Evolutionary conservation across 2,888 invertebrate genomes (phyloP).

Genomic region (Pollenia angustigena): DNA sequence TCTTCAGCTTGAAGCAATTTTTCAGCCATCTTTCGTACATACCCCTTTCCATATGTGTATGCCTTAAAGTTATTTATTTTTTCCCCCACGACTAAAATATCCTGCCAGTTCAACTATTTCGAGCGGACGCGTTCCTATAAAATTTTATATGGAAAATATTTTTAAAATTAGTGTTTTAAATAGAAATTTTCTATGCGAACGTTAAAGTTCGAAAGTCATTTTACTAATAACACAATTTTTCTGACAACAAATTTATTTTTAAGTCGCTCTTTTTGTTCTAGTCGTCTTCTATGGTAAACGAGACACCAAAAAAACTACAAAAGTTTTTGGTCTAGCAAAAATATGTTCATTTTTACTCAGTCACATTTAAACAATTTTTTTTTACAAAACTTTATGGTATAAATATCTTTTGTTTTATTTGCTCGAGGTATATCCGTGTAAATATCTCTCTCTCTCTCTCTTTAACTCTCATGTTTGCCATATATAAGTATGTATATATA

Average conservation of each 20-base stretch:
- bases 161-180: no score
- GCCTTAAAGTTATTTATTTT: slow-evolving; percentile 19
- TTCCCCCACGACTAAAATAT: not conserved
- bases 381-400: slow-evolving; percentile 46
- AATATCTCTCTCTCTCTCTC: not conserved
- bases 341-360: slow-evolving; percentile 13
- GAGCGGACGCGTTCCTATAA: no score
- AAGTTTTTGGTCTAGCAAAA: not conserved
- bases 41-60: not conserved
- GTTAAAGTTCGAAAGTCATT: no score
- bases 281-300: not conserved
- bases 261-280: no score
- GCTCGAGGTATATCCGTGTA: not conserved
- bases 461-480: not conserved
- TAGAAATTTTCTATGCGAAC: no score
- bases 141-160: no score
- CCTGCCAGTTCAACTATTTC: no score
- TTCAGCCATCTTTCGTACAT: not conserved
- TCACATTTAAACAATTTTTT: not conserved
- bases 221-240: no score
- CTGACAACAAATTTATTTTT: no score
- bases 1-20: not conserved
- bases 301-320: not conserved
- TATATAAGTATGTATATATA: not conserved
- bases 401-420: slow-evolving; percentile 24